These are phyloP conservation scores for Halichoerus grypus DNA, from an alignment of 2,113 vertebrate genomes.

Conservation along the genomic window DNA sequence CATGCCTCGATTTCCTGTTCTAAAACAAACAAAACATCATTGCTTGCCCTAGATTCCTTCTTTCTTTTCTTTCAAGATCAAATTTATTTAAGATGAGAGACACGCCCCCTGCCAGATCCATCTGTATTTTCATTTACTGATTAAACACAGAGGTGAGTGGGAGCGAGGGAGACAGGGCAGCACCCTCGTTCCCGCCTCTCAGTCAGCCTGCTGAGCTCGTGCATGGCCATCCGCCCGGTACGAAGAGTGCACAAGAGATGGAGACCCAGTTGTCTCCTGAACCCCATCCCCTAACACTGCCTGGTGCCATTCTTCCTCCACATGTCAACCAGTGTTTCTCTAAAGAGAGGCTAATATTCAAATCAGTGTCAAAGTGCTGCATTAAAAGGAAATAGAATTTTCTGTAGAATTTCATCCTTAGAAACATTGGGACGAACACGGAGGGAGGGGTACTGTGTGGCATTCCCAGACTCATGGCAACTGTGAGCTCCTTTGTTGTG, in stretches of 20 bases:
- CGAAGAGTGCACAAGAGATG: rapidly evolving
- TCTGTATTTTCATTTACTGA: background rate
- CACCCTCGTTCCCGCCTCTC: background rate
- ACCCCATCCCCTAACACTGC: too few species aligned
- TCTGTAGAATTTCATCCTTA: rapidly evolving
- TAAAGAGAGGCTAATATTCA: background rate
- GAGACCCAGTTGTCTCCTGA: rapidly evolving
- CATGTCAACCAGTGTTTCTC: rapidly evolving
- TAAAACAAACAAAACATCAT: background rate
- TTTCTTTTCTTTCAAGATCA: background rate
- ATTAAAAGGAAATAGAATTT: rapidly evolving
- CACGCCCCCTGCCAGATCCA: background rate
- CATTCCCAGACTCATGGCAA: rapidly evolving
- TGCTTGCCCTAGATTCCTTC: too few species aligned
- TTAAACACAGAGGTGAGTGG: background rate
- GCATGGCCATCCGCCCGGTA: rapidly evolving
- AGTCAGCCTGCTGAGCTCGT: rapidly evolving
- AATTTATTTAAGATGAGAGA: background rate
- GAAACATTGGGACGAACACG: rapidly evolving
- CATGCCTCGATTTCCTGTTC: background rate
- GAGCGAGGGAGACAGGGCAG: background rate
- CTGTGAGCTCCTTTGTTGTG: too few species aligned
- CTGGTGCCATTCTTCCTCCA: rapidly evolving
- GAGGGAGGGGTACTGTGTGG: rapidly evolving
- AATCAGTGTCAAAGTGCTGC: background rate